Conservation (phyloP, 2,797 vertebrate genomes). For the Uromys caudimaculatus region DNA sequence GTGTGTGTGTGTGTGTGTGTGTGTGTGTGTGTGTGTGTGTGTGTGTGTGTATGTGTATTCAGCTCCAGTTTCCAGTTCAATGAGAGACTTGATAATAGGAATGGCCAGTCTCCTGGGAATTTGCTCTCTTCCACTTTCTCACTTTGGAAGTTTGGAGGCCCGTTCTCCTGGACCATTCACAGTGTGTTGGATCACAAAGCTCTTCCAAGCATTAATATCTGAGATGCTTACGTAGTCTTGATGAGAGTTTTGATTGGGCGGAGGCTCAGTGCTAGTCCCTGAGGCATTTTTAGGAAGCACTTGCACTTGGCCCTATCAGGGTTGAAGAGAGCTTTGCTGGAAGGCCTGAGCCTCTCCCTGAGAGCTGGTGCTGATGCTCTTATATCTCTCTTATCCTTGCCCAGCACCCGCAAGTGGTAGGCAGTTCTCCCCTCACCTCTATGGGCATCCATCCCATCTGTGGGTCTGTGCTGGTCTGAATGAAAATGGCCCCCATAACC, state of each 20-base stretch:
- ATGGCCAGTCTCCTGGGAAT: not conserved
- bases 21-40: not conserved
- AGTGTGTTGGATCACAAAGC: not conserved
- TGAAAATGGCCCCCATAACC: not conserved
- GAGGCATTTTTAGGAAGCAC: not conserved
- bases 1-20: not conserved
- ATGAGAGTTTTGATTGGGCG: not conserved
- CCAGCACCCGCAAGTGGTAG: not conserved
- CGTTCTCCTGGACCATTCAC: not conserved
- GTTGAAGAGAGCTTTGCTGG: not conserved
- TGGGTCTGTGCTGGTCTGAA: not conserved
- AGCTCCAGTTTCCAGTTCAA: not conserved
- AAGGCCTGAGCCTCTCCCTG: not conserved
- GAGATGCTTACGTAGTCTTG: fast-evolving
- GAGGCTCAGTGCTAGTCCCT: not conserved
- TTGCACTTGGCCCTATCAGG: not conserved
- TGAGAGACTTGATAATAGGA: not conserved
- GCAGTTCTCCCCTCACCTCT: too few species aligned
- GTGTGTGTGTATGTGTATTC: not conserved
- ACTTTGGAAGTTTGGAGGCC: not conserved
- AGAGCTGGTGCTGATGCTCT: fast-evolving
- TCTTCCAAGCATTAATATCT: not conserved
- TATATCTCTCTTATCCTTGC: not conserved
- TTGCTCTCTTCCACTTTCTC: not conserved
- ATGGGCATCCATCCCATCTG: not conserved